A percentile compares a stretch with the other conserved stretches of the same genome.
Evolutionary conservation across 2,888 invertebrate species (phyloP).

Genomic region (Thyatira batis): DNA sequence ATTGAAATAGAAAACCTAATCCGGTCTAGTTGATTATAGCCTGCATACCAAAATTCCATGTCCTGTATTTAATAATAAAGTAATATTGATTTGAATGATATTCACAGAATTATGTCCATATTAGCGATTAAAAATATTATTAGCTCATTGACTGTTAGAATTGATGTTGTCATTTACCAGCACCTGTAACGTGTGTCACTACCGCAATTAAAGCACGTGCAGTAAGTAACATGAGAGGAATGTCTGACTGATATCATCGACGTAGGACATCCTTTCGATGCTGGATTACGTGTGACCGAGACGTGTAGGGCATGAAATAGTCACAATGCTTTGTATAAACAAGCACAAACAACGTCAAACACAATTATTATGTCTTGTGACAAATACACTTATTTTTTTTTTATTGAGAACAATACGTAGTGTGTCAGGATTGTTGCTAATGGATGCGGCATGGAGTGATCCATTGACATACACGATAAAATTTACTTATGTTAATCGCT

Average conservation of each 20-base stretch:
- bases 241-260: constrained; percentile 17
- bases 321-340: background rate
- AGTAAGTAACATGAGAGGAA: background rate
- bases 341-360: background rate
- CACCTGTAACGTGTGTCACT: background rate
- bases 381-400: too few relatives aligned
- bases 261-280: constrained; percentile 37
- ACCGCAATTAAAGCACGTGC: background rate
- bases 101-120: background rate
- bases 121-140: background rate
- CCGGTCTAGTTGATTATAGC: background rate
- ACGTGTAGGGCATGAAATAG: constrained; percentile 35
- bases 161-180: background rate
- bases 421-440: too few relatives aligned
- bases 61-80: too few relatives aligned
- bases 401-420: too few relatives aligned
- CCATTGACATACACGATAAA: too few relatives aligned
- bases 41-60: background rate
- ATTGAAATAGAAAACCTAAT: background rate
- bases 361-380: background rate
- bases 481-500: too few relatives aligned
- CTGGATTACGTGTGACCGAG: constrained; percentile 38
- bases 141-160: background rate
- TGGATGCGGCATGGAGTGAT: too few relatives aligned
- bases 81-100: background rate